Evolutionary conservation across 1,140 invertebrate genomes (phyloP).

Genomic region (Hyphantria cunea): DNA sequence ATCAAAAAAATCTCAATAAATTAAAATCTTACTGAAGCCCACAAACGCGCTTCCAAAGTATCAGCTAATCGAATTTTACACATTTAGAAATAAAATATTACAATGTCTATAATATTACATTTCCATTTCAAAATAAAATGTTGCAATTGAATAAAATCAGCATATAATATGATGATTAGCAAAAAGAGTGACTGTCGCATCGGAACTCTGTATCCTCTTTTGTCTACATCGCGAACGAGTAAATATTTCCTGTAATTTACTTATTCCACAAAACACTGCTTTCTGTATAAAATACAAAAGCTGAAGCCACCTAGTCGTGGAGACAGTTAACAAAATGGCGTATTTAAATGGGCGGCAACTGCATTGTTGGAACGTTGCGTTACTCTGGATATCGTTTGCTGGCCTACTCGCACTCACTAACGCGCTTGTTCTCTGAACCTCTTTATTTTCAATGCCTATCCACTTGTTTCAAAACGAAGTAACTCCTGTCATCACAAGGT

Average conservation of each 20-base stretch:
- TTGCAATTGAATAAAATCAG: not conserved
- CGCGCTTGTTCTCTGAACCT: slow-evolving; percentile 36
- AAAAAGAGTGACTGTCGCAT: slow-evolving; percentile 1
- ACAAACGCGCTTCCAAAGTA: too few relatives aligned
- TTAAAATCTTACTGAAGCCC: too few relatives aligned
- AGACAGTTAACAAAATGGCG: slow-evolving; percentile 80
- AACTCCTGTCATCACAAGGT: slow-evolving; percentile 2
- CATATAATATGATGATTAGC: slow-evolving; percentile 9
- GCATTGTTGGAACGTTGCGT: slow-evolving; percentile 64
- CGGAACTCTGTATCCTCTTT: slow-evolving; percentile 34
- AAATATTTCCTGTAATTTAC: slow-evolving; percentile 76
- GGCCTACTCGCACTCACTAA: slow-evolving; percentile 53
- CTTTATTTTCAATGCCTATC: slow-evolving; percentile 68
- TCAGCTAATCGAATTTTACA: too few relatives aligned
- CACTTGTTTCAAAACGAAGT: slow-evolving; percentile 25
- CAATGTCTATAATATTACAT: not conserved
- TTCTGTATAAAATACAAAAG: slow-evolving; percentile 52
- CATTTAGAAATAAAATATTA: too few relatives aligned
- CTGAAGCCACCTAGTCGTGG: slow-evolving; percentile 40
- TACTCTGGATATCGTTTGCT: slow-evolving; percentile 58
- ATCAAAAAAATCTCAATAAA: too few relatives aligned
- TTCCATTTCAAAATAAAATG: not conserved
- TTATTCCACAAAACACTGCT: slow-evolving; percentile 72
- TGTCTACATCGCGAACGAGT: slow-evolving; percentile 52
- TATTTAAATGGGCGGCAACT: slow-evolving; percentile 80